Evolutionary conservation across 2,113 vertebrate genomes (phyloP), one percentile per base, ranked within the genome.

Genomic region (Tachysurus fulvidraco): DNA sequence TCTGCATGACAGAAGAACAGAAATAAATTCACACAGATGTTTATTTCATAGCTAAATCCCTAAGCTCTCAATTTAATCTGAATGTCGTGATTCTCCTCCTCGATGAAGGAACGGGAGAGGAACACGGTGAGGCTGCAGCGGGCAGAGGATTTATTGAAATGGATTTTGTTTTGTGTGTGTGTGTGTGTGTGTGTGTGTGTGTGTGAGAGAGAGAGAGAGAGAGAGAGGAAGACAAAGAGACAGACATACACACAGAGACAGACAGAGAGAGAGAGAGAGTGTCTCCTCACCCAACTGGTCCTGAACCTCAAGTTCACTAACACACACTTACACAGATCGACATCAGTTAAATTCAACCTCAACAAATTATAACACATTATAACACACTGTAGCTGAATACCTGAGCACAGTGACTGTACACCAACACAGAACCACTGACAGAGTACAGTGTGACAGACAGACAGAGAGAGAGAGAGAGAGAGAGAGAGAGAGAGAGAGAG

Each of bases 81-180:
- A 73, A 44, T 11, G 69, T 4, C 1, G 17, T 21, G 69, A 21
- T 44, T 23, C 21, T 73, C 69, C 36, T 44, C 69, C 36, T 44
- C 19, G 8, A 2, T 21, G 6, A 41, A 41, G 52, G 17, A 71
- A 28, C 36, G 10, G 13, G 11, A 46, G 55, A 74, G 69, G 78
- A 78, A 69, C 71, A 11, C 7, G 17, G 36, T 19, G 50, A 71
- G 50, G 44, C 83, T 54, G 71, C 71, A n/a, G 46, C 69, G 41
- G 50, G 76, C 59, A 41, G 46, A 8, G 36, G 44, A 60, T 67
- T 62, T 80, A 84, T 28, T 87, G 65, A 30, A 77, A 81, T 84
- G 81, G 76, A 76, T 83, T 84, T 84, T 16, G 36, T 81, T 67
- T 71, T 74, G 55, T 50, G 46, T 50, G 46, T 50, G 46, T 50